phyloP scores from a whole-genome alignment of 2,113 vertebrate species.

The Chaenogobius annularis region DNA sequence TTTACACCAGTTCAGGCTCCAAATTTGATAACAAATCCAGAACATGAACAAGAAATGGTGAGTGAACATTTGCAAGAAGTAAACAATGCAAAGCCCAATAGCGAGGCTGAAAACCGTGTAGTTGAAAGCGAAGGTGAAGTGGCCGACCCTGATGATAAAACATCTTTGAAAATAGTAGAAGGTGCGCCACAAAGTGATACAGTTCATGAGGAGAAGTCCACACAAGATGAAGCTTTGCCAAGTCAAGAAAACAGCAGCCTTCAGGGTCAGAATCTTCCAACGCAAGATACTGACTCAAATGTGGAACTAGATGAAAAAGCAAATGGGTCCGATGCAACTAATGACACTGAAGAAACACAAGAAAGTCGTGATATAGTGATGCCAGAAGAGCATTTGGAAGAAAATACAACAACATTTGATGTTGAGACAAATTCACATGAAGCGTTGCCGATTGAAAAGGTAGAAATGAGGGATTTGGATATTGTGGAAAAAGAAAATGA shows the following conservation, averaged over 20 bases:
- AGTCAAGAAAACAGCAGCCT: slow-evolving; percentile 5
- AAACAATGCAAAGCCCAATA: neutral
- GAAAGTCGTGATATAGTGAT: slow-evolving; percentile 11
- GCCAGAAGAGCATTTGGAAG: slow-evolving; percentile 10
- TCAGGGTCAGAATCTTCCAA: slow-evolving; percentile 9
- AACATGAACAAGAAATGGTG: neutral
- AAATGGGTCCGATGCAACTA: neutral
- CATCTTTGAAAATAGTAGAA: slow-evolving; percentile 26
- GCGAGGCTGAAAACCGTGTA: slow-evolving; percentile 4
- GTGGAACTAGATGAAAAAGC: slow-evolving; percentile 10
- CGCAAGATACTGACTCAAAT: slow-evolving; percentile 14
- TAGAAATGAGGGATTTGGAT: neutral
- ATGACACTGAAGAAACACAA: slow-evolving; percentile 7
- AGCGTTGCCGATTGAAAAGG: neutral
- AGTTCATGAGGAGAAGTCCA: neutral
- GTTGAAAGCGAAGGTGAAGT: slow-evolving; percentile 23
- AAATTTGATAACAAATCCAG: slow-evolving; percentile 5
- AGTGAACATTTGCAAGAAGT: neutral
- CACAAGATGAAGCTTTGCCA: slow-evolving; percentile 8
- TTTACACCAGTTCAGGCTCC: slow-evolving; percentile 12
- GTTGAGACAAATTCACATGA: slow-evolving; percentile 4
- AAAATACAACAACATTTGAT: slow-evolving; percentile 3
- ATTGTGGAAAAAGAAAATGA: slow-evolving; percentile 25
- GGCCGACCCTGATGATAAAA: neutral
- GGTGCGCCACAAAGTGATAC: slow-evolving; percentile 13